phyloP scores from a whole-genome alignment of 2,888 invertebrate species.

The Megaustenia siamemsis region DNA sequence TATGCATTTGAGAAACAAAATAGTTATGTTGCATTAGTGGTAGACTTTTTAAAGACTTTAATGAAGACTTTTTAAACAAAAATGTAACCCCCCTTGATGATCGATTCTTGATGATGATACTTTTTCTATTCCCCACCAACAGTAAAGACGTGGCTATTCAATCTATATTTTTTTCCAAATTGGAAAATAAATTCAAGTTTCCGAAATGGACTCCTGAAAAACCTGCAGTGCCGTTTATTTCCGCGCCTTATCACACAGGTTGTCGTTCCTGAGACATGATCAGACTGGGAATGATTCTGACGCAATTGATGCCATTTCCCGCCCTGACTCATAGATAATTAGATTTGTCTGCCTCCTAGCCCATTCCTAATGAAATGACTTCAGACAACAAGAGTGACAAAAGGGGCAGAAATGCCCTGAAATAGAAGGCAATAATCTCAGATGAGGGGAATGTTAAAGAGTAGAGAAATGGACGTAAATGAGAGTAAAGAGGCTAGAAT shows the following conservation, averaged over 20 bases:
- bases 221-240: background rate
- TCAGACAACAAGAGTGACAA: background rate
- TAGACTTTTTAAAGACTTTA: no score
- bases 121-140: no score
- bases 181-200: background rate
- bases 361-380: background rate
- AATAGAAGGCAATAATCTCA: background rate
- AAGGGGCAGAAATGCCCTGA: background rate
- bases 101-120: no score
- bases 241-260: background rate
- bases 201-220: background rate
- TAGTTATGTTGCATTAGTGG: no score
- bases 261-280: background rate
- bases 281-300: background rate
- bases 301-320: background rate
- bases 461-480: background rate
- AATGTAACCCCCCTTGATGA: no score
- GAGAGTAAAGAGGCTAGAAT: background rate
- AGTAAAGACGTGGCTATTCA: no score
- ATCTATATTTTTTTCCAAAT: background rate
- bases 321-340: constrained; percentile 6
- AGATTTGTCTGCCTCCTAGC: background rate
- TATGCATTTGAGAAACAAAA: no score
- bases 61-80: no score
- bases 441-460: background rate